Evolutionary conservation across 2,113 vertebrate species (phyloP), one percentile per base, ranked within the genome.

Genomic region (Chlorodrepanis virens): DNA sequence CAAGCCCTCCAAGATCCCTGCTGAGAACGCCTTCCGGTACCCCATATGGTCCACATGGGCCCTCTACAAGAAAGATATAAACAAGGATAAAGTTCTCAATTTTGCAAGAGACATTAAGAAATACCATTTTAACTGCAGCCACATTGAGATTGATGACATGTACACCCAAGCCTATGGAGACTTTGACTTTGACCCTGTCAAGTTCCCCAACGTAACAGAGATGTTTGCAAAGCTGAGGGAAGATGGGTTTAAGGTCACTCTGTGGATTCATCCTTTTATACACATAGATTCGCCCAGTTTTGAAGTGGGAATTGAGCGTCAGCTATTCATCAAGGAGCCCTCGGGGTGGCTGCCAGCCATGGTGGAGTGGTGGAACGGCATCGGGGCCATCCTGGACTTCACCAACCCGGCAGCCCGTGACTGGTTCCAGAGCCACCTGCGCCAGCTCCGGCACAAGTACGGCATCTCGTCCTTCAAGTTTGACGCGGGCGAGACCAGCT

Each of bases 381-480:
- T 99, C 0, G 99, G 99, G 0, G 98, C 98, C 4, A 98, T 99
- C 88, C 97, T 99, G 25, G 99, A 99, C 95, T 99, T 99, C 94
- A 99, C 99, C 74, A 99, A 98, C 87, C 98, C 98, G 0, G 98
- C 98, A 18, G 98, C 99, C 9, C 98, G 98, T 0, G 98, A 99
- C n/a, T 99, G 99, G 99, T 99, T 99, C 95, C 98, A 98, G 60
- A 97, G 97, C 20, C 98, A 99, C 69, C 97, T 99, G 45, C 97
- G 98, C 35, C 97, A 97, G 37, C 95, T 99, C 6, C 98, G 98
- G 33, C 97, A 98, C 8, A 98, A 98, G 80, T 99, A 99, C 95
- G 97, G 98, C 8, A 97, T 99, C 63, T 97, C 98, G 0, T 99
- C 99, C 65, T 99, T 99, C 87, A 99, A 99, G 94, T 99, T 99